A percentile compares a stretch with the other conserved stretches of the same genome.
These are phyloP conservation scores for Achroia grisella DNA, from an alignment of 1,140 invertebrate species.

Conservation along the genomic window DNA sequence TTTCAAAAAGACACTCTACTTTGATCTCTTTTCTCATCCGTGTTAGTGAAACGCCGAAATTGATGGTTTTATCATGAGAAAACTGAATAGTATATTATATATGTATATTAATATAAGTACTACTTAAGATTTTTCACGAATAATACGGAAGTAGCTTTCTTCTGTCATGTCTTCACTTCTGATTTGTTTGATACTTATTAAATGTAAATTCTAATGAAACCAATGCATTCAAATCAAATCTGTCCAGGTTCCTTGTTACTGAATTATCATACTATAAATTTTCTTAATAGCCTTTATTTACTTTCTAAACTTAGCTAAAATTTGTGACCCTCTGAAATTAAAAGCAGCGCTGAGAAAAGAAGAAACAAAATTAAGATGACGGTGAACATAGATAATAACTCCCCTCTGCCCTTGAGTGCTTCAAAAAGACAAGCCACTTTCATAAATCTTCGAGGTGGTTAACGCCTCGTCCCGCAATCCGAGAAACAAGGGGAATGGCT, in stretches of 20 bases:
- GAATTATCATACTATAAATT: not conserved
- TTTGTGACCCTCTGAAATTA: conserved; percentile 22
- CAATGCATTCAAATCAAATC: no score
- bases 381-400: conserved; percentile 41
- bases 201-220: no score
- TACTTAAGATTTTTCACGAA: no score
- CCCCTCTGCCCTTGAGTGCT: conserved; percentile 29
- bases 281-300: conserved; percentile 18
- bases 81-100: no score
- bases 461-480: conserved; percentile 35
- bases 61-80: no score
- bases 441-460: conserved; percentile 43
- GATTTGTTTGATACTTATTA: no score
- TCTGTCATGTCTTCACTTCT: no score
- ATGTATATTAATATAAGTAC: no score
- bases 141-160: no score
- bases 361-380: conserved; percentile 31
- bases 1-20: conserved; percentile 19
- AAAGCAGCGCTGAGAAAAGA: conserved; percentile 23
- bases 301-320: conserved; percentile 16
- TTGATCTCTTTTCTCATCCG: not conserved
- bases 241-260: no score
- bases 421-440: conserved; percentile 48
- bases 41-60: no score
- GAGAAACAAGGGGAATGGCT: conserved; percentile 34